Evolutionary conservation across 23 tunicate species (phyloP), one percentile per base, ranked within the genome.

Genomic region (Aplidium turbinatum): DNA sequence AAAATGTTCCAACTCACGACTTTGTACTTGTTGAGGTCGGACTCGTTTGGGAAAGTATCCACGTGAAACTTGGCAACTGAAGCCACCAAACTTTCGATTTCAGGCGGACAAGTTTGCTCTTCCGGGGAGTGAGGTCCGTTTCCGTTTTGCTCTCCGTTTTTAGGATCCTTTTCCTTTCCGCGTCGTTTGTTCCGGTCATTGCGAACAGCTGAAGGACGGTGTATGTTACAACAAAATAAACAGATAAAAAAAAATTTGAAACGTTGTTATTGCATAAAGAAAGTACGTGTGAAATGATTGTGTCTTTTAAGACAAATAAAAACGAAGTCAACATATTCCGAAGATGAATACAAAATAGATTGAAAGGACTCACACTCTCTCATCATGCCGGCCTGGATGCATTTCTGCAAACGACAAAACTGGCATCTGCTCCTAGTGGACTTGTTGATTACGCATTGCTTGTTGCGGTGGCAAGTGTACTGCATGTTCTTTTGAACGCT

Each of bases 401-500:
- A 91, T 58, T 91, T 79, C 79, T 91, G 97, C 42, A 91, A 36
- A 0, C 97, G 78, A 55, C 97, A 91, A 47, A 45, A 91, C 74
- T 91, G 97, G 46, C 97, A 91, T 25, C 97, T 47, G 38, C 91
- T 84, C 19, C 97, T 39, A 5, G 97, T 91, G 0, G 90, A 79
- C 42, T 91, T 91, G 78, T 81, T 91, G 71, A 91, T 84, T 23
- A 78, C 78, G 78, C 97, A 91, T 24, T 84, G 63, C 51, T 84
- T 79, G 50, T 85, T 81, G 0, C 97, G 77, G 40, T 91, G 97
- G 40, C 97, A 91, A 11, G 97, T 91, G 63, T 91, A 91, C 69
- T 91, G 97, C 97, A 91, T 91, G 56, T 74, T 84, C 87, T 91
- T 91, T 67, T 91, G 97, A 20, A 91, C 97, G 23, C 87, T 78